A percentile compares a stretch with the other conserved stretches of the same genome.
phyloP scores from a whole-genome alignment of 1,140 invertebrate genomes.

The Trichonephila clavipes region DNA sequence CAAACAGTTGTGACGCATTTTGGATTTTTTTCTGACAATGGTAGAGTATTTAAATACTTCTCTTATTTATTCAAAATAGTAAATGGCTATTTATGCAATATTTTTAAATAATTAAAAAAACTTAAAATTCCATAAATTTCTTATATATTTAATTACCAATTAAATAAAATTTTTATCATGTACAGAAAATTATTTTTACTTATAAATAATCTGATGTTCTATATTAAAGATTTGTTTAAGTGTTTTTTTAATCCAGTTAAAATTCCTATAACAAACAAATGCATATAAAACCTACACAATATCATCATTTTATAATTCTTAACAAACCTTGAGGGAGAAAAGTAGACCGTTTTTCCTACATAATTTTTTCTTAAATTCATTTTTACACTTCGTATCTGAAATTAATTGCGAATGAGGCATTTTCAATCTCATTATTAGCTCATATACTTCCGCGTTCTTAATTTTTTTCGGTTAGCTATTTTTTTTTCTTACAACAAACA shows the following conservation, averaged over 20 bases:
- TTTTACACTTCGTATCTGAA: neutral
- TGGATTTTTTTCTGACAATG: no score
- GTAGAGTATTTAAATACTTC: no score
- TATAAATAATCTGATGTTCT: no score
- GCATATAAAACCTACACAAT: neutral
- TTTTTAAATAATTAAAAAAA: no score
- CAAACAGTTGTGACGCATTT: no score
- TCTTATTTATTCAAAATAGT: no score
- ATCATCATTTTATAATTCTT: neutral
- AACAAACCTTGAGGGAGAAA: neutral
- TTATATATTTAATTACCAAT: no score
- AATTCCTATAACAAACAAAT: neutral
- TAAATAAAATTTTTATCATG: no score
- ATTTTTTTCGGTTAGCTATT: neutral
- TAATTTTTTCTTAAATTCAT: neutral
- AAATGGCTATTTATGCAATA: no score
- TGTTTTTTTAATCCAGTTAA: neutral
- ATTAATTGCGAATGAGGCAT: conserved; percentile 43
- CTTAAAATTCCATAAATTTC: no score
- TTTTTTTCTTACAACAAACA: neutral
- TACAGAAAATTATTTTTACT: no score
- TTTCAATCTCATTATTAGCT: conserved; percentile 49
- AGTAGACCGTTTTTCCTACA: neutral
- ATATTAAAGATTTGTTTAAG: no score
- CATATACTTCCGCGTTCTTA: neutral